phyloP scores from a whole-genome alignment of 2,888 invertebrate genomes.

The Hoplodrina ambigua region DNA sequence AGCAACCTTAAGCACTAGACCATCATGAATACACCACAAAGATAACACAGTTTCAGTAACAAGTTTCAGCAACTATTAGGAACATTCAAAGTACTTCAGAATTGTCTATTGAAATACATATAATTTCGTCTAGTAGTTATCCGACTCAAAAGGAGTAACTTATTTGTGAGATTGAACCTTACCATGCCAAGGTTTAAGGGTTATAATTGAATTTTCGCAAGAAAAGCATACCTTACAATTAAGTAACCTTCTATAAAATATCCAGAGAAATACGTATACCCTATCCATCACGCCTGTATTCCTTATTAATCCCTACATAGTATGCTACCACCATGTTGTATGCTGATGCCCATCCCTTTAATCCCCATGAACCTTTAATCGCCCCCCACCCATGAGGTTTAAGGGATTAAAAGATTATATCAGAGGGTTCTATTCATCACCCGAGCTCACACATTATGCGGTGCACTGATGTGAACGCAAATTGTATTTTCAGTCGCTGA shows the following conservation, averaged over 20 bases:
- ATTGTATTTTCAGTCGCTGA: conserved; percentile 26
- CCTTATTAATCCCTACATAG: conserved; percentile 29
- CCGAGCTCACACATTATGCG: conserved; percentile 31
- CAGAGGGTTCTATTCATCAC: conserved; percentile 48
- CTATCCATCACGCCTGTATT: conserved; percentile 9
- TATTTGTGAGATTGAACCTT: too few species aligned
- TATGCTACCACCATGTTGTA: conserved; percentile 21
- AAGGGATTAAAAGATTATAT: conserved; percentile 46
- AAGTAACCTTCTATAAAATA: background rate
- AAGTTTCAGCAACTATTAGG: too few species aligned
- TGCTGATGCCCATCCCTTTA: conserved; percentile 24
- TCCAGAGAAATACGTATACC: conserved; percentile 1
- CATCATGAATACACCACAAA: too few species aligned
- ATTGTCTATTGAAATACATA: too few species aligned
- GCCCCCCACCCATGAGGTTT: conserved; percentile 33
- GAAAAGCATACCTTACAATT: too few species aligned
- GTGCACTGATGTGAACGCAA: conserved; percentile 19
- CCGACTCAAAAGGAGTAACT: too few species aligned
- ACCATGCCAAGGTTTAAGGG: too few species aligned
- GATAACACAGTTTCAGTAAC: too few species aligned
- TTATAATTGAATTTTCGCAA: too few species aligned
- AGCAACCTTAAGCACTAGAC: too few species aligned
- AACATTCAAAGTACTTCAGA: too few species aligned
- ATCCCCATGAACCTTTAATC: conserved; percentile 42
- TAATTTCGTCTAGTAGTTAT: too few species aligned